Base-by-base conservation (phyloP, 2,113 vertebrate species). In the Phyllostomus hastatus region DNA sequence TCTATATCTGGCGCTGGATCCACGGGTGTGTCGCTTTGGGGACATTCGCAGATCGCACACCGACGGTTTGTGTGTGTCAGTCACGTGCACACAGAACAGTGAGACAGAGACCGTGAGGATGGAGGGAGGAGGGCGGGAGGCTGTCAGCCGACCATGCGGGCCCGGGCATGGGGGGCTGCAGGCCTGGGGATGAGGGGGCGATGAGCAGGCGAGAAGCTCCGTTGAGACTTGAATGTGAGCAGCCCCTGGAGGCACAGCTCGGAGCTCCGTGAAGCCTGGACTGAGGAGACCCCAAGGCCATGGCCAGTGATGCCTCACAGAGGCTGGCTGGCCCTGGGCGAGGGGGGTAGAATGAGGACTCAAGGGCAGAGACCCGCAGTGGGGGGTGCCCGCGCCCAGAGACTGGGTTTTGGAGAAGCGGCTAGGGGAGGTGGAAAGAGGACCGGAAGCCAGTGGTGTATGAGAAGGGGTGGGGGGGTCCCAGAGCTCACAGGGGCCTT, bases 61-160 rank as follows among this genome's bases (percentile, higher is more conserved):
- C 0, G 5, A 7, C 0, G 12, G 12, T 19, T 35, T 33, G 10
- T 66, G 38, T 26, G n/a, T n/a, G 26, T n/a, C 33, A 11, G 9
- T 15, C 15, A 46, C 22, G 28, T 31, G 7, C 7, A 70, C 33
- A 5, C 41, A 35, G 43, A 50, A 28, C 22, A 28, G 16, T 31
- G 15, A 20, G 38, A 16, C 33, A 61, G 69, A 57, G 76, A 17
- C 43, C 1, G 1, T 10, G 38, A 59, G 61, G 73, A 28, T 1
- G 35, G 35, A 43, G 15, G 52, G 41, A 79, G 10, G 8, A 4
- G 20, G 22, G 1, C 5, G 72, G 46, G 66, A 59, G 41, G 50
- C 64, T 3, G 5, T 10, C 7, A 5, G 11, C 52, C 5, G 7
- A 28, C 70, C 8, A 2, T 0, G 22, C 26, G 14, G 52, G 41